These are phyloP conservation scores for Mimumesa dahlbomi DNA, from an alignment of 2,888 invertebrate genomes.

Conservation along the genomic window DNA sequence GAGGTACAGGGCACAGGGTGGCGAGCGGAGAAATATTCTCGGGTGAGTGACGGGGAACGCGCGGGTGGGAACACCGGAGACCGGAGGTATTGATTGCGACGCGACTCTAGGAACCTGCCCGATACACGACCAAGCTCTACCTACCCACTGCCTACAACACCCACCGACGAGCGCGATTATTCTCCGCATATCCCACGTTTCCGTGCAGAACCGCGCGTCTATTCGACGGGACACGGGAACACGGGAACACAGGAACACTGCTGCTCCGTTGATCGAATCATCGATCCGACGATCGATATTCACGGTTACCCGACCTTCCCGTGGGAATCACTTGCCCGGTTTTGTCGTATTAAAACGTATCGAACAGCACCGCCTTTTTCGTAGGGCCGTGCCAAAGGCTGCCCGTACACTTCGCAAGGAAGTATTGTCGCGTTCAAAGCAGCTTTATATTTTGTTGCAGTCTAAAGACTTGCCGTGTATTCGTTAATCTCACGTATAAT, in stretches of 20 bases:
- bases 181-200: constrained; percentile 54
- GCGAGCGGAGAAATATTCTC: constrained; percentile 71
- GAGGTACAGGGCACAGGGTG: constrained; percentile 61
- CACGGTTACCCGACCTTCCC: no score
- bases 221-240: constrained; percentile 26
- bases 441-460: no score
- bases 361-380: no score
- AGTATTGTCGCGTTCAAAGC: no score
- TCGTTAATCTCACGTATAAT: no score
- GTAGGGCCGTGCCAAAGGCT: no score
- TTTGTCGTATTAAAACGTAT: no score
- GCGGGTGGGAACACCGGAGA: constrained; percentile 74
- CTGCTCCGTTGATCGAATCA: constrained; percentile 4
- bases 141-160: constrained; percentile 54
- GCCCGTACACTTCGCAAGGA: no score
- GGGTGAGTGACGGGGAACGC: constrained; percentile 75
- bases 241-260: background rate
- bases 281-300: background rate
- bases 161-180: constrained; percentile 57
- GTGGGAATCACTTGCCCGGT: no score
- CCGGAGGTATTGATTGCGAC: constrained; percentile 70
- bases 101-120: constrained; percentile 69
- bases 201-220: constrained; percentile 53
- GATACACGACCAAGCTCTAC: constrained; percentile 64
- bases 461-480: no score